Conservation (phyloP, 2,113 vertebrate species). For the Lepisosteus oculatus region DNA sequence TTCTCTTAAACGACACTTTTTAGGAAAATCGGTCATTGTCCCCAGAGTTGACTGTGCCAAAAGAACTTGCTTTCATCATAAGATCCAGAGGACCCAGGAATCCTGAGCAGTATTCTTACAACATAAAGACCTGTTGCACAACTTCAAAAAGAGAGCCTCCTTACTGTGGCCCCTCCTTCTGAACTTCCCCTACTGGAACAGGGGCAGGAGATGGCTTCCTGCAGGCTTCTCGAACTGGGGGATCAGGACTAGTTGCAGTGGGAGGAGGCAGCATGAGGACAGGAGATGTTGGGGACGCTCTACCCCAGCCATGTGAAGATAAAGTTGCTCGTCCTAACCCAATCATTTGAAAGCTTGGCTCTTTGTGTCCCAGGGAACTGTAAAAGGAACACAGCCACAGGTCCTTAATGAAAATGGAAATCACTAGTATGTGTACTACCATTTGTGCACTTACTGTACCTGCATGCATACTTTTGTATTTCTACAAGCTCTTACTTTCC, state of each 20-base stretch:
- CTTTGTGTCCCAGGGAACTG: slow-evolving; percentile 42
- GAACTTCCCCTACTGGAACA: slow-evolving; percentile 31
- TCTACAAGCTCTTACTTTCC: too few species aligned
- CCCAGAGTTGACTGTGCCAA: too few species aligned
- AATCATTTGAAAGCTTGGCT: slow-evolving; percentile 23
- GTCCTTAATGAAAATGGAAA: not conserved
- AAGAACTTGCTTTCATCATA: too few species aligned
- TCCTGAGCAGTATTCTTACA: too few species aligned
- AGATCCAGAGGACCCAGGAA: too few species aligned
- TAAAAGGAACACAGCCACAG: slow-evolving; percentile 4
- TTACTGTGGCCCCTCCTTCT: slow-evolving; percentile 51
- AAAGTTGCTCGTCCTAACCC: slow-evolving; percentile 41
- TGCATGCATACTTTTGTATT: too few species aligned
- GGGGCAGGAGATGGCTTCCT: not conserved
- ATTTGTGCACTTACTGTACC: too few species aligned
- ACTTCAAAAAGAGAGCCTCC: slow-evolving; percentile 4
- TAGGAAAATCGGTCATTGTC: too few species aligned
- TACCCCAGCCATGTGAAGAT: slow-evolving; percentile 34
- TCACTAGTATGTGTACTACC: not conserved
- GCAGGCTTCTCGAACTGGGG: slow-evolving; percentile 9
- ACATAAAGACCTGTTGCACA: too few species aligned
- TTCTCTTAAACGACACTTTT: too few species aligned
- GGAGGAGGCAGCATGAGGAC: not conserved
- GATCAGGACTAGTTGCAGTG: not conserved
- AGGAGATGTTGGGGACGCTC: slow-evolving; percentile 23